Evolutionary conservation across 2,888 invertebrate genomes (phyloP).

Genomic region (Pyrgus malvae): DNA sequence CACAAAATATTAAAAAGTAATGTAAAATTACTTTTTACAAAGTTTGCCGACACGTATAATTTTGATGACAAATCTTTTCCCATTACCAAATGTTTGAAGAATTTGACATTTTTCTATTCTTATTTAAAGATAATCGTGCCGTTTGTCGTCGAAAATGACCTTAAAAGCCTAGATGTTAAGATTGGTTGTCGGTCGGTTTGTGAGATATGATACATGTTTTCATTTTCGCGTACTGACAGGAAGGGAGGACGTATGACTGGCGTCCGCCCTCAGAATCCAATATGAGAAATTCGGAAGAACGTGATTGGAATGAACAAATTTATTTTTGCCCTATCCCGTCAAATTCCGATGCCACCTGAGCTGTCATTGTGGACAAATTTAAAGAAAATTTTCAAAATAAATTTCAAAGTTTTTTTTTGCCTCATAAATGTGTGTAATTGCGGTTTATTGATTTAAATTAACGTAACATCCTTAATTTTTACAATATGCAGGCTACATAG

Average conservation of each 20-base stretch:
- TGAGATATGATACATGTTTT: conserved; percentile 70
- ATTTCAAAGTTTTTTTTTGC: too few relatives aligned
- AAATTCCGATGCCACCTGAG: conserved; percentile 36
- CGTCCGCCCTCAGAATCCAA: conserved; percentile 75
- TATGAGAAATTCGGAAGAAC: conserved; percentile 81
- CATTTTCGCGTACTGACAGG: conserved; percentile 75
- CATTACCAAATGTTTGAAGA: conserved; percentile 37
- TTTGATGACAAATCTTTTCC: conserved; percentile 38
- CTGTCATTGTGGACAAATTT: conserved; percentile 8
- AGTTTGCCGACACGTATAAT: conserved; percentile 27
- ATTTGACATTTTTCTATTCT: conserved; percentile 34
- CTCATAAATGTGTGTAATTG: too few relatives aligned
- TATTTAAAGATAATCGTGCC: conserved; percentile 34
- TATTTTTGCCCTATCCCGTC: conserved; percentile 58
- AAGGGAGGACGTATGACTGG: conserved; percentile 70
- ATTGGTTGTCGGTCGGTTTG: conserved; percentile 41
- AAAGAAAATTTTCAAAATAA: background rate
- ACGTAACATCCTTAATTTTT: too few relatives aligned
- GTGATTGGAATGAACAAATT: conserved; percentile 78
- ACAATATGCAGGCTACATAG: too few relatives aligned
- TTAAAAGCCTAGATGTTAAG: conserved; percentile 35
- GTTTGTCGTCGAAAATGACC: conserved; percentile 29
- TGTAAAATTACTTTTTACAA: conserved; percentile 5
- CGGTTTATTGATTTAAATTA: too few relatives aligned
- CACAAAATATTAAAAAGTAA: background rate